phyloP scores from a whole-genome alignment of 2,113 vertebrate species.

The Plotosus lineatus region DNA sequence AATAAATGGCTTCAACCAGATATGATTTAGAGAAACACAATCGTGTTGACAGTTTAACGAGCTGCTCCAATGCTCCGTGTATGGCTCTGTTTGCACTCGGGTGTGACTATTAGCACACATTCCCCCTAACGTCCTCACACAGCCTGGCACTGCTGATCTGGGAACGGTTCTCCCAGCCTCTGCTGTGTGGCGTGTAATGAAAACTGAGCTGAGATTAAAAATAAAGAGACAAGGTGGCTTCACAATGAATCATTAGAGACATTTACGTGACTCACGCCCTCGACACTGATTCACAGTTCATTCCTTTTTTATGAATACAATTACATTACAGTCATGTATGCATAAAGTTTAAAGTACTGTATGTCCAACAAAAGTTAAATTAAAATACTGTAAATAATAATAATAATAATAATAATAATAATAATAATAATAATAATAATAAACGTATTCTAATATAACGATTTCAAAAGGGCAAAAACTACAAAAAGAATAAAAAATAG shows the following conservation, averaged over 20 bases:
- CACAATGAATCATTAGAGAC: slow-evolving; percentile 15
- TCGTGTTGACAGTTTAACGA: slow-evolving; percentile 45
- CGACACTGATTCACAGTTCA: background rate
- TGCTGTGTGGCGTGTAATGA: background rate
- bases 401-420: no score
- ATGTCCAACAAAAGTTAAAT: no score
- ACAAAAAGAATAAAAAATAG: no score
- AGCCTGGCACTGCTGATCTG: slow-evolving; percentile 15
- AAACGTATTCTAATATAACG: no score
- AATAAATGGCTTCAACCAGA: slow-evolving; percentile 36
- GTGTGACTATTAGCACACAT: slow-evolving; percentile 36
- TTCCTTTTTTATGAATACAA: no score
- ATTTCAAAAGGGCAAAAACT: no score
- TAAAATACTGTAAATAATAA: no score
- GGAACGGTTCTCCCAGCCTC: slow-evolving; percentile 2
- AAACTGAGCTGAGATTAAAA: background rate
- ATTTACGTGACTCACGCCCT: background rate
- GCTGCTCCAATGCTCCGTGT: slow-evolving; percentile 11
- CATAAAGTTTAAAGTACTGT: no score
- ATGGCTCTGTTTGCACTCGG: slow-evolving; percentile 46
- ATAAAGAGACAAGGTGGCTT: background rate
- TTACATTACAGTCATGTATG: no score
- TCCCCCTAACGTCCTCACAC: slow-evolving; percentile 8
- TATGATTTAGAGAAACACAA: slow-evolving; percentile 49
- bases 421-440: no score